Conservation (phyloP, 1,140 invertebrate genomes). For the Myzus persicae region DNA sequence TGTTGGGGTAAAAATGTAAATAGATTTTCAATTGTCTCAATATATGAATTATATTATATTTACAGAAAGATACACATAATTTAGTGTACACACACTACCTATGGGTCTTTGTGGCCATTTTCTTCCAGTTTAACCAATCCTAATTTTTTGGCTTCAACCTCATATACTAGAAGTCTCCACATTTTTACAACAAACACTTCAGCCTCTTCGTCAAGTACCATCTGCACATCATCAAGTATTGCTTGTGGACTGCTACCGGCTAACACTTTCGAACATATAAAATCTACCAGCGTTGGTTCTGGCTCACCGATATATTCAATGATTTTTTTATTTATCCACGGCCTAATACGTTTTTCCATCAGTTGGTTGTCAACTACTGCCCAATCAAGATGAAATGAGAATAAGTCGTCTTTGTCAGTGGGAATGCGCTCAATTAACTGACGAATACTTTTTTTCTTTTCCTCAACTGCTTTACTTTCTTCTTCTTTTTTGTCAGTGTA, state of each 20-base stretch:
- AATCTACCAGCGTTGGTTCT: constrained; percentile 97
- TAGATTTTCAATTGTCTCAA: too few relatives aligned
- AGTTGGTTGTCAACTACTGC: constrained; percentile 84
- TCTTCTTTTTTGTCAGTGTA: constrained; percentile 74
- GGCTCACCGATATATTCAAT: constrained; percentile 99
- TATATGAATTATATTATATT: too few relatives aligned
- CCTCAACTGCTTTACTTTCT: constrained; percentile 82
- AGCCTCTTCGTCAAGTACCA: constrained; percentile 99
- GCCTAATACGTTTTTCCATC: constrained; percentile 96
- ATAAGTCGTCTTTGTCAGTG: constrained; percentile 94
- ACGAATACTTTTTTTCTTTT: constrained; percentile 96
- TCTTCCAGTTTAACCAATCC: constrained; percentile 74
- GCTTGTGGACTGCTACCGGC: constrained; percentile 89
- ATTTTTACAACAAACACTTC: constrained; percentile 99
- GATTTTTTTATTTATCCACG: constrained; percentile 99
- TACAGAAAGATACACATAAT: too few relatives aligned
- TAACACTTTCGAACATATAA: constrained; percentile 98
- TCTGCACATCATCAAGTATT: constrained; percentile 97
- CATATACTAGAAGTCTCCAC: constrained; percentile 98
- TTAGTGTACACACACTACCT: neutral
- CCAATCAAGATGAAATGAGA: constrained; percentile 93
- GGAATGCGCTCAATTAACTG: constrained; percentile 98
- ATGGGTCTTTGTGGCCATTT: constrained; percentile 56
- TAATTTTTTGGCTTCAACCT: constrained; percentile 97
- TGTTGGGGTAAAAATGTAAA: too few relatives aligned